These are phyloP conservation scores for Drosophila aldrichi DNA, from an alignment of 2,888 invertebrate species.

Conservation along the genomic window DNA sequence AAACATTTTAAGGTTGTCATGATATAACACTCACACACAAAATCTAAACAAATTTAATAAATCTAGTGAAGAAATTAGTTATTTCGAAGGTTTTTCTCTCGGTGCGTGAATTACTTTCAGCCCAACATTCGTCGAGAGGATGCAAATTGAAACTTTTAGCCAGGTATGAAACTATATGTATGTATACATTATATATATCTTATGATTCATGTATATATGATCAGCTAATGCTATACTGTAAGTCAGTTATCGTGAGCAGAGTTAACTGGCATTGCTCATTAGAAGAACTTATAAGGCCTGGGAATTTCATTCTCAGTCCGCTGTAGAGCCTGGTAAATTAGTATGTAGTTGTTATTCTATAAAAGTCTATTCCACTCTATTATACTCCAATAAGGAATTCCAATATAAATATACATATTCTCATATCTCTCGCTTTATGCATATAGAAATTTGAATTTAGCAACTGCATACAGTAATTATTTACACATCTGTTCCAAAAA, in stretches of 20 bases:
- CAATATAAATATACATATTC: too few relatives aligned
- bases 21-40: constrained; percentile 11
- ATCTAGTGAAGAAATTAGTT: neutral
- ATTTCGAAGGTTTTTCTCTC: neutral
- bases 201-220: too few relatives aligned
- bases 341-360: too few relatives aligned
- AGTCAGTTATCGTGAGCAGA: too few relatives aligned
- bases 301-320: too few relatives aligned
- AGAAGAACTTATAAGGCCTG: too few relatives aligned
- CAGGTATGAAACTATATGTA: constrained; percentile 10
- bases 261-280: too few relatives aligned
- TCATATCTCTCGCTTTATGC: too few relatives aligned
- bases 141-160: constrained; percentile 2
- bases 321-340: too few relatives aligned
- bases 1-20: constrained; percentile 3
- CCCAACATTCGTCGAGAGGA: neutral
- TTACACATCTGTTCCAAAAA: neutral
- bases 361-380: too few relatives aligned
- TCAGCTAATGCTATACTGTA: too few relatives aligned
- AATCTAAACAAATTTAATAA: neutral
- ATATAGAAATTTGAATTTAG: neutral
- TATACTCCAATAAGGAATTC: too few relatives aligned
- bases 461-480: neutral
- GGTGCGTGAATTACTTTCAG: neutral
- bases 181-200: neutral